Evolutionary conservation across 2,113 vertebrate species (phyloP), one percentile per base, ranked within the genome.

Genomic region (Prunella himalayana): DNA sequence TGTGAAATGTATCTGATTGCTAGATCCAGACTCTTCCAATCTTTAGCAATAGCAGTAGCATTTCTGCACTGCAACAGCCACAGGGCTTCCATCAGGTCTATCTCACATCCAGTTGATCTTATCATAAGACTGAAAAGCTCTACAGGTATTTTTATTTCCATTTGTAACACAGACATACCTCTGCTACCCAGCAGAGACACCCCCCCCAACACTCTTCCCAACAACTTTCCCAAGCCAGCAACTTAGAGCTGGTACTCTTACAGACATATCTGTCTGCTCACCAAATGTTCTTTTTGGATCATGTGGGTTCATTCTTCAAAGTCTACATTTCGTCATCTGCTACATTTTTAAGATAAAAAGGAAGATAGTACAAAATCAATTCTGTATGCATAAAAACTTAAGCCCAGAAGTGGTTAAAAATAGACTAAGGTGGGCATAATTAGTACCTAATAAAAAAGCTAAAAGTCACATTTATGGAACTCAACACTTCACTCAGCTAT

Each of bases 1-100:
- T 93, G 92, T 90, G 94, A 95, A 92, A 91, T 78, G 35, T 19
- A 88, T 90, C 89, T 31, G 63, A 76, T 51, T 84, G 82, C 76
- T 89, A 92, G 70, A 80, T 72, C 50, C 1, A 11, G 39, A 90
- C 60, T 64, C 61, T 41, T 85, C 54, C 69, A n/a, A 13, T 49
- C 57, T 37, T 84, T 3, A 51, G n/a, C 7, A 64, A 9, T 1
- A 64, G 27, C 28, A 78, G 33, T 10, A 78, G 33, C 37, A 27
- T 33, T 51, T 82, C 57, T 28, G 56, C 42, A n/a, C 68, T 76
- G 53, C 57, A 93, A 39, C 13, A 49, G 64, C 41, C 33, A 17
- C 37, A 41, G 30, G 28, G 70, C 70, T 94, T 94, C 70, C 24
- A 6, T 28, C 23, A 13, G 14, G 11, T 66, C 66, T 69, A 18